These are phyloP conservation scores for Fulica atra DNA, from an alignment of 2,113 vertebrate species.

Conservation along the genomic window DNA sequence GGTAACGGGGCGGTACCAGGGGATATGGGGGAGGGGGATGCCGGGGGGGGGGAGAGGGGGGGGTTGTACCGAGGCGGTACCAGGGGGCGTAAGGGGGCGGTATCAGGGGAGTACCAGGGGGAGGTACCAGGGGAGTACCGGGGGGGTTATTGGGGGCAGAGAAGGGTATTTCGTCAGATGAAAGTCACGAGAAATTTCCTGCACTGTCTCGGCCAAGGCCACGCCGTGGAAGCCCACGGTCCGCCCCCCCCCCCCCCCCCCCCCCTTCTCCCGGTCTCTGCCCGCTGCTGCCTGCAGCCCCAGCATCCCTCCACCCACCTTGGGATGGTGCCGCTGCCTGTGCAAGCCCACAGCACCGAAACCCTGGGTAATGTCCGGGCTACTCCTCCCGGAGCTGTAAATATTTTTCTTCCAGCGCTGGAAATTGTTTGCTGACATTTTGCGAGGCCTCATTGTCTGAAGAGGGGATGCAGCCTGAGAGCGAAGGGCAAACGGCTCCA, in stretches of 20 bases:
- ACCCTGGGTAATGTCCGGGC: background rate
- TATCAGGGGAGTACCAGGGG: no score
- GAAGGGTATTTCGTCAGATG: no score
- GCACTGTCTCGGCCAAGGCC: background rate
- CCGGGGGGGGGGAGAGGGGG: no score
- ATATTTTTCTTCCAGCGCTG: background rate
- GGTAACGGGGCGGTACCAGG: no score
- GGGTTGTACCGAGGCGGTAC: no score
- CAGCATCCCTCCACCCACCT: no score
- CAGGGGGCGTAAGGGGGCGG: no score
- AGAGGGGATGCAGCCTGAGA: background rate
- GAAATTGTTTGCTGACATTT: slow-evolving; percentile 14
- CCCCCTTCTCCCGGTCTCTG: no score
- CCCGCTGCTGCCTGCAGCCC: background rate
- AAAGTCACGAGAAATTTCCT: background rate
- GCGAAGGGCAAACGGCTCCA: rapidly evolving
- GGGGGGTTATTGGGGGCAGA: no score
- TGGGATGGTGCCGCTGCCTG: background rate
- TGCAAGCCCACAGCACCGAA: background rate
- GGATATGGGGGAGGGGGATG: no score
- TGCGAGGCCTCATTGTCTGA: background rate
- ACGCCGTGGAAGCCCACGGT: background rate
- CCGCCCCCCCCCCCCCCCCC: no score
- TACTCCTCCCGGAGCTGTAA: background rate
- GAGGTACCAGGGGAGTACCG: no score